These are phyloP conservation scores for Drosophila kuntzei DNA, from an alignment of 2,888 invertebrate genomes.

Conservation along the genomic window DNA sequence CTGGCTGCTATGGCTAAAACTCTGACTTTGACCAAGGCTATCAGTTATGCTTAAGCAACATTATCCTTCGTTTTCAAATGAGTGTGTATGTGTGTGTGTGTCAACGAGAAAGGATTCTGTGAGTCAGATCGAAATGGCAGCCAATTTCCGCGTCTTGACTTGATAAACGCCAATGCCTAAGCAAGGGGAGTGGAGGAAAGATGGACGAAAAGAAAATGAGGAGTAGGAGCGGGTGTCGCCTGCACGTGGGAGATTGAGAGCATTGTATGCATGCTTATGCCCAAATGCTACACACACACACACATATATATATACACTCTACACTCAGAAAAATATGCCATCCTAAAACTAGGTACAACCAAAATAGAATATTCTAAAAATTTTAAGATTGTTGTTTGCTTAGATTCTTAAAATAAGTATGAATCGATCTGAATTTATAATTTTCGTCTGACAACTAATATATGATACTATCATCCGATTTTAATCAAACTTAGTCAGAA, in stretches of 20 bases:
- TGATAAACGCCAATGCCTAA: slow-evolving; percentile 55
- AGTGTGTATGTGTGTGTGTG: not conserved
- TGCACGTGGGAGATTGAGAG: slow-evolving; percentile 11
- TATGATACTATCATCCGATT: too few species aligned
- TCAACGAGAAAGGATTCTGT: slow-evolving; percentile 13
- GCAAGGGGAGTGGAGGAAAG: slow-evolving; percentile 1
- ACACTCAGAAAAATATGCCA: too few species aligned
- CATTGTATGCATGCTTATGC: slow-evolving; percentile 14
- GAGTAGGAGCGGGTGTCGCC: slow-evolving; percentile 13
- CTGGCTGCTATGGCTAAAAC: slow-evolving; percentile 22
- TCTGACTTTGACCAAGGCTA: slow-evolving; percentile 48
- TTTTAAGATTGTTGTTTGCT: too few species aligned
- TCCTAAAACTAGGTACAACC: too few species aligned
- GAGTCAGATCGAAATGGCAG: slow-evolving; percentile 65
- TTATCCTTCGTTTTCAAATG: slow-evolving; percentile 31
- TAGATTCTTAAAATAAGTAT: too few species aligned
- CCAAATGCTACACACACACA: not conserved
- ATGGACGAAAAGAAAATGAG: not conserved
- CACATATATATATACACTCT: not conserved
- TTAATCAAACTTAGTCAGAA: too few species aligned
- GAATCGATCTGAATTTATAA: too few species aligned
- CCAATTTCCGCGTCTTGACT: slow-evolving; percentile 67
- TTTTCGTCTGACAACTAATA: too few species aligned
- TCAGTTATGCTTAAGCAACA: slow-evolving; percentile 46
- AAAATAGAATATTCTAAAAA: too few species aligned